Evolutionary conservation across 2,888 invertebrate genomes (phyloP).

Genomic region (Melolontha melolontha): DNA sequence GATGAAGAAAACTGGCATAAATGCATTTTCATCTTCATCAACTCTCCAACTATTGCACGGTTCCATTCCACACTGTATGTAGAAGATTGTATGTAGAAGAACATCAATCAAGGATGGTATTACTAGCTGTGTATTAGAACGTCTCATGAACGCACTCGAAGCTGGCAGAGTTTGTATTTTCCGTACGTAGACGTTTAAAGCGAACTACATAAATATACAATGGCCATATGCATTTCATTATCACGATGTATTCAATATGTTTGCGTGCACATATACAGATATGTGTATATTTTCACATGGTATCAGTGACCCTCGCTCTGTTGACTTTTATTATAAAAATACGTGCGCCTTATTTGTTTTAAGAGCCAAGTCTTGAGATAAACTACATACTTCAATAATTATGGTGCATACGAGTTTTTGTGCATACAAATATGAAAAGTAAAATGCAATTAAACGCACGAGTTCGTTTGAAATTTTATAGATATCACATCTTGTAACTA

Average conservation of each 20-base stretch:
- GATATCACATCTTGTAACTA: too few species aligned
- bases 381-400: slow-evolving; percentile 27
- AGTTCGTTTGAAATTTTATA: too few species aligned
- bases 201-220: slow-evolving; percentile 41
- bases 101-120: too few species aligned
- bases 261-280: slow-evolving; percentile 29
- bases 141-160: too few species aligned
- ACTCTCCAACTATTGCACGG: too few species aligned
- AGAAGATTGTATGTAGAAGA: too few species aligned
- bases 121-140: too few species aligned
- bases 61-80: too few species aligned
- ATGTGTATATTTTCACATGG: slow-evolving; percentile 42
- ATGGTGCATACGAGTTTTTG: neutral
- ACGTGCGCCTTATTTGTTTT: slow-evolving; percentile 34
- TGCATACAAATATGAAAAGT: neutral
- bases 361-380: slow-evolving; percentile 23
- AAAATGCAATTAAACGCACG: too few species aligned
- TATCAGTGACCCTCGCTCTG: slow-evolving; percentile 50
- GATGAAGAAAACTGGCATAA: too few species aligned
- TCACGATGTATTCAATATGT: slow-evolving; percentile 41
- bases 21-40: too few species aligned
- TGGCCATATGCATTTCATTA: slow-evolving; percentile 45
- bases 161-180: slow-evolving; percentile 13
- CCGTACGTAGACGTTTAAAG: slow-evolving; percentile 23
- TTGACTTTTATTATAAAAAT: slow-evolving; percentile 50